Base-by-base conservation (phyloP, 2,888 invertebrate species). In the Xestia c-nigrum region DNA sequence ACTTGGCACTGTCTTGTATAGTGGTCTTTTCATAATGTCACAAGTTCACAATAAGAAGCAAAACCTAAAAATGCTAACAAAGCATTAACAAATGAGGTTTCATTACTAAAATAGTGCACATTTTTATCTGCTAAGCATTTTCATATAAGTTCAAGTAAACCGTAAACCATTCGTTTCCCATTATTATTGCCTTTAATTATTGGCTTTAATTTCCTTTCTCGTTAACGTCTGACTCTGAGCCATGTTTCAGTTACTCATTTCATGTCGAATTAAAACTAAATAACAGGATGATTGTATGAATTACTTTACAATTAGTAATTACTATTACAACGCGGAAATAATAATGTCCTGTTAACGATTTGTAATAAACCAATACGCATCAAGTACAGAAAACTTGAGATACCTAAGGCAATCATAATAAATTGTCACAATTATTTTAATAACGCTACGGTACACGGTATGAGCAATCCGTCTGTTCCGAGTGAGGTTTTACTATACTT, bases 401-500 rank as follows among this genome's bases (percentile, higher is more conserved):
- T 64, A 43, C 64, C n/a, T n/a, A 21, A 50, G 50, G 14, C n/a
- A 71, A 72, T 75, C 69, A 72, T 7, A 2, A 63, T 63, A 46
- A 61, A 57, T 50, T 76, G 59, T 69, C 61, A 65, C 46, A 46
- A 65, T 52, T 65, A 73, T 72, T 46, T 31, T 50, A 63, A 61
- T 47, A 55, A 70, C 67, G 61, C 24, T 52, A 69, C 71, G 78
- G 67, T 78, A 65, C 83, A 52, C 31, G 31, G 31, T 31, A 74
- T 74, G 74, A 65, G 74, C 78, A 78, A 38, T 74, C 55, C 24
- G 50, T 47, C 64, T 70, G 72, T 46, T 65, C 73, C 65, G 79
- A 85, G 67, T 71, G 65, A 52, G 43, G 81, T 75, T 88, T 85
- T 87, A 87, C 85, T 83, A 85, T 77, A 82, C 87, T 86, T 87